A percentile compares a stretch with the other conserved stretches of the same genome.
These are phyloP conservation scores for Argopecten irradians DNA, from an alignment of 1,140 invertebrate genomes.

Conservation along the genomic window DNA sequence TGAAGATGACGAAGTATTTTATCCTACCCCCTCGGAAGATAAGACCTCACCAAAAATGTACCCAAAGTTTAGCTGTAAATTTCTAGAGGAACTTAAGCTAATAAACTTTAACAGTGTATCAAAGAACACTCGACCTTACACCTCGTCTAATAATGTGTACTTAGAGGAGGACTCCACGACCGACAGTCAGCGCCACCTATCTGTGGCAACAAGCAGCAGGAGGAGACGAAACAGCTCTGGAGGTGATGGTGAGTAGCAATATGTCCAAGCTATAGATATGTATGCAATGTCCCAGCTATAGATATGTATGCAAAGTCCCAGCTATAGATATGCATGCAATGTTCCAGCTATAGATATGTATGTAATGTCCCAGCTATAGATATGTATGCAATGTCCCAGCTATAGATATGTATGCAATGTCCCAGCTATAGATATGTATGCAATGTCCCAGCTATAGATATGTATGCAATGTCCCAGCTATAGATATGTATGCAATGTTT, in stretches of 20 bases:
- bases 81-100: conserved; percentile 50
- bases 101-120: conserved; percentile 63
- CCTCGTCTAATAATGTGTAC: conserved; percentile 59
- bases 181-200: conserved; percentile 30
- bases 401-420: neutral
- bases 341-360: neutral
- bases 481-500: no score
- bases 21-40: conserved; percentile 35
- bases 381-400: neutral
- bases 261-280: no score
- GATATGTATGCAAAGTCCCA: neutral
- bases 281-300: no score
- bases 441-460: no score
- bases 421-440: neutral
- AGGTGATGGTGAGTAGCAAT: conserved; percentile 25
- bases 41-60: conserved; percentile 48
- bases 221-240: conserved; percentile 37
- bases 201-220: conserved; percentile 11
- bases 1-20: conserved; percentile 54
- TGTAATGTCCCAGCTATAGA: neutral
- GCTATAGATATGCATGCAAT: neutral
- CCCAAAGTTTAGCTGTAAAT: conserved; percentile 59
- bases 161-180: conserved; percentile 54
- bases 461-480: no score
- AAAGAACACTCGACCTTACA: conserved; percentile 54